A percentile compares a stretch with the other conserved stretches of the same genome.
These are phyloP conservation scores for Tragopan temminckii DNA, from an alignment of 2,797 vertebrate species.

Conservation along the genomic window DNA sequence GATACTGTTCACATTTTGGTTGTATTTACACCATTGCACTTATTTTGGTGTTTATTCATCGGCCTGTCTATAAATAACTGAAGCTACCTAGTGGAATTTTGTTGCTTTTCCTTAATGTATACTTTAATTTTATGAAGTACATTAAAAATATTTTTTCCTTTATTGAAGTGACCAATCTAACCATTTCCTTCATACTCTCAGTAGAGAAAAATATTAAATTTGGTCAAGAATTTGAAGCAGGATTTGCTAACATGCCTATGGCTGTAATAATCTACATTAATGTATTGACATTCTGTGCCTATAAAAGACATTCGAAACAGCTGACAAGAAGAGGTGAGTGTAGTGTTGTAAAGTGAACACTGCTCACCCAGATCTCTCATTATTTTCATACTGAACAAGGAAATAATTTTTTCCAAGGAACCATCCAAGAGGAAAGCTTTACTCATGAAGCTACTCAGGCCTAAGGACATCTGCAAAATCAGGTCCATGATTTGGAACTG, in stretches of 20 bases:
- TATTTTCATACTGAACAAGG: background rate
- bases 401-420: background rate
- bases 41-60: background rate
- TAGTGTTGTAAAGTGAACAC: background rate
- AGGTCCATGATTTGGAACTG: background rate
- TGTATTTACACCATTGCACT: background rate
- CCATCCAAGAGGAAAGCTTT: background rate
- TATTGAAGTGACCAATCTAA: background rate
- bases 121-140: background rate
- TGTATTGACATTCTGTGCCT: background rate
- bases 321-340: background rate
- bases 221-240: background rate
- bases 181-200: background rate
- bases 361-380: background rate
- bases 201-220: background rate
- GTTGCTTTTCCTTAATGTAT: background rate
- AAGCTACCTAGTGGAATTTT: background rate
- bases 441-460: background rate
- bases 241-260: background rate
- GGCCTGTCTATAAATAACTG: background rate
- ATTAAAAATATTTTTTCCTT: background rate
- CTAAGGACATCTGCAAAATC: background rate
- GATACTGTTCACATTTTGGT: background rate
- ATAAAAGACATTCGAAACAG: background rate
- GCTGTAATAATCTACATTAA: background rate